Base-by-base conservation (phyloP, 2,888 invertebrate species). In the Hydroisotoma schaefferi region DNA sequence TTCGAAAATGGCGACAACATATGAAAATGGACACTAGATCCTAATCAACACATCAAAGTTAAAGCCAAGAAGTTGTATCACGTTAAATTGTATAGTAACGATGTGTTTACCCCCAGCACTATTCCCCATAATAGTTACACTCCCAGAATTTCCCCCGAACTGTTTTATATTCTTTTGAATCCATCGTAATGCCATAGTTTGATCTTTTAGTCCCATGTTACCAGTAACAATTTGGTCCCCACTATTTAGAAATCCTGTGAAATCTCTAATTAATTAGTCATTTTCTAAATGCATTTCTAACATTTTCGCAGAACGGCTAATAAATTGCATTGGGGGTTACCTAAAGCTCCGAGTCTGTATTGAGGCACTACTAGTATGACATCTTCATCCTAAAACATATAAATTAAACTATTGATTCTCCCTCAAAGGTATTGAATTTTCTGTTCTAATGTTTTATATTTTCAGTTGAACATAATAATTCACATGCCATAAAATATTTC, bases 401-500 rank as follows among this genome's bases (percentile, higher is more conserved):
- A n/a, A n/a, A n/a, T n/a, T n/a, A n/a, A n/a, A n/a, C n/a, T n/a
- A n/a, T n/a, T n/a, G n/a, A n/a, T n/a, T n/a, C n/a, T n/a, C n/a
- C n/a, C n/a, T n/a, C n/a, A n/a, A n/a, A n/a, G n/a, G n/a, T n/a
- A n/a, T n/a, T n/a, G n/a, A n/a, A n/a, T n/a, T n/a, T n/a, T n/a
- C n/a, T n/a, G n/a, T n/a, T n/a, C n/a, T n/a, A n/a, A n/a, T n/a
- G n/a, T n/a, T n/a, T n/a, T n/a, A n/a, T n/a, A n/a, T n/a, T n/a
- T n/a, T n/a, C n/a, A n/a, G n/a, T n/a, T n/a, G n/a, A n/a, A n/a
- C n/a, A n/a, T n/a, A n/a, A n/a, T n/a, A n/a, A n/a, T n/a, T n/a
- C n/a, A n/a, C n/a, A n/a, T n/a, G n/a, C n/a, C 60, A 66, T 60
- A 6, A 66, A 57, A 51, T 60, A 65, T 49, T 60, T 55, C 1